Evolutionary conservation across 2,797 vertebrate genomes (phyloP).

Genomic region (Enteromius argenteus): DNA sequence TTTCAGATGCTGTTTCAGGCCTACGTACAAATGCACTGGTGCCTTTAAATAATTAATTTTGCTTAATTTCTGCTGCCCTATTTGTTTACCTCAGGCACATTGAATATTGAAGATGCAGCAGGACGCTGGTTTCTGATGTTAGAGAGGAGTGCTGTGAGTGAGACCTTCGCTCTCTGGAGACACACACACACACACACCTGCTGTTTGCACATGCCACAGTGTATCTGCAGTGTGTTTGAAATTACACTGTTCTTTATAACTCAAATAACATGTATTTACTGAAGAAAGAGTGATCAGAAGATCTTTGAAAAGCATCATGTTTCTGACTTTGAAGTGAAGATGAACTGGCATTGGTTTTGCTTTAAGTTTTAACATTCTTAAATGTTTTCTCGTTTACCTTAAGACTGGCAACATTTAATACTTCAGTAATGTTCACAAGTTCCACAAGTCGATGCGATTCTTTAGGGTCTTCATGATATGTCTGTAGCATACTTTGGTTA

Average conservation of each 20-base stretch:
- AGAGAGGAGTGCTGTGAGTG: constrained; percentile 39
- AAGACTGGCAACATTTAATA: neutral
- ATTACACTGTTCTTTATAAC: neutral
- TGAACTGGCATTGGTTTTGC: neutral
- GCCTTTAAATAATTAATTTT: constrained; percentile 61
- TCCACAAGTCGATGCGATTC: no score
- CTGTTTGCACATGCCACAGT: neutral
- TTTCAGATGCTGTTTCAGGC: constrained; percentile 12
- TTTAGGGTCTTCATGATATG: no score
- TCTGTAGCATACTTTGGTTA: no score
- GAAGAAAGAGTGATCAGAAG: neutral
- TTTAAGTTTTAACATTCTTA: neutral
- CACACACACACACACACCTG: constrained; percentile 28
- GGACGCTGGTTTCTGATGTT: constrained; percentile 42
- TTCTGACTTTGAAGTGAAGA: neutral
- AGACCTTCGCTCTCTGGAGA: constrained; percentile 26
- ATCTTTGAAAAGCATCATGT: neutral
- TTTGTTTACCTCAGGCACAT: constrained; percentile 63
- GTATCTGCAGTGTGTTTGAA: neutral
- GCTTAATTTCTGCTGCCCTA: constrained; percentile 63
- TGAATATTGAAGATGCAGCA: constrained; percentile 60
- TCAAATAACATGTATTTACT: neutral
- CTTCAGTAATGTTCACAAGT: neutral
- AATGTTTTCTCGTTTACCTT: neutral
- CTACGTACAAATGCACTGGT: constrained; percentile 54